Percentiles rank a stretch among this genome's conserved stretches.
These are phyloP conservation scores for Porites australiensis DNA, from an alignment of 64 coral and sea anemone species.

Conservation along the genomic window DNA sequence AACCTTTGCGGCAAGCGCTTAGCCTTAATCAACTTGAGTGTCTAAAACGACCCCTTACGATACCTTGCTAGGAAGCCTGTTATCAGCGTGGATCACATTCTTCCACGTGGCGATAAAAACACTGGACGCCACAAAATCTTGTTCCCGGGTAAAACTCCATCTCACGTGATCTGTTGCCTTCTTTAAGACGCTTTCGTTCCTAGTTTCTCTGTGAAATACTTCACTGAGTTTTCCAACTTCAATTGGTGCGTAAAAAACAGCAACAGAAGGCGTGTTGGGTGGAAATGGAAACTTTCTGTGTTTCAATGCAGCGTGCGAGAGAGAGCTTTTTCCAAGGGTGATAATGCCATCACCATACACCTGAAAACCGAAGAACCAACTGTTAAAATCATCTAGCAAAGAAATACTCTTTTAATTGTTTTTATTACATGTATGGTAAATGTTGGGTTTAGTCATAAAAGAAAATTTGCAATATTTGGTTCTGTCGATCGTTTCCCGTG, in stretches of 20 bases:
- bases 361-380: constrained; percentile 6
- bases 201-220: constrained; percentile 59
- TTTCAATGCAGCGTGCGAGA: not conserved
- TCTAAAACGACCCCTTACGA: not conserved
- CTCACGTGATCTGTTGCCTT: constrained; percentile 50
- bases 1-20: no score
- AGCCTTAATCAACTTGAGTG: no score
- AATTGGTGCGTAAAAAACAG: constrained; percentile 65
- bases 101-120: constrained; percentile 75
- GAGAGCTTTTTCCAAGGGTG: constrained; percentile 62
- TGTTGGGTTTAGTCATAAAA: no score
- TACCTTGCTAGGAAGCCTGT: constrained; percentile 52
- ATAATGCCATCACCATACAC: constrained; percentile 70
- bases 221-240: not conserved
- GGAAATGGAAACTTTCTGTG: constrained; percentile 69
- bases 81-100: constrained; percentile 19
- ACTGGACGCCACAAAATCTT: constrained; percentile 23
- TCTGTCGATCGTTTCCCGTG: no score
- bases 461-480: no score
- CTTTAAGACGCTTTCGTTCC: not conserved
- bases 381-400: no score
- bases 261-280: constrained; percentile 28
- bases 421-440: no score
- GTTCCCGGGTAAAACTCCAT: constrained; percentile 43
- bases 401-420: no score